phyloP scores from a whole-genome alignment of 2,113 vertebrate species.

The Podarcis cretensis region DNA sequence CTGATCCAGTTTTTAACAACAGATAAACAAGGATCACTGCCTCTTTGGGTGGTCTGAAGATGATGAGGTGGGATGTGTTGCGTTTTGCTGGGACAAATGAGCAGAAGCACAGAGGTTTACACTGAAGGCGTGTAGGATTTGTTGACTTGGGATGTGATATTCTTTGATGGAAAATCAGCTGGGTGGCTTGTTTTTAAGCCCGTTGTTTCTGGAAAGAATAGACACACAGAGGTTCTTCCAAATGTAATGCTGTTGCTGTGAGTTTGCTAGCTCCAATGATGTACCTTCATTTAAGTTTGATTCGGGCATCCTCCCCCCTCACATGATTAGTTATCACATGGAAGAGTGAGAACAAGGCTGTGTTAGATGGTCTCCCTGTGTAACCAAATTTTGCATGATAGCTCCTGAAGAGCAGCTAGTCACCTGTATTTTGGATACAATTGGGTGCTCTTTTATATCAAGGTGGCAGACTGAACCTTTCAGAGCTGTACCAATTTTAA shows the following conservation, averaged over 20 bases:
- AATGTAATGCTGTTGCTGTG: neutral
- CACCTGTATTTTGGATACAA: no score
- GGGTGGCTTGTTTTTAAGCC: neutral
- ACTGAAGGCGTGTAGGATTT: constrained; percentile 28
- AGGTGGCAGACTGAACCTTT: no score
- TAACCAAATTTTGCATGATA: no score
- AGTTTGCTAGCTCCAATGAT: neutral
- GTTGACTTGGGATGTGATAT: constrained; percentile 33
- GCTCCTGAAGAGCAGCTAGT: no score
- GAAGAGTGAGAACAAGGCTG: neutral
- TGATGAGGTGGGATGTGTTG: constrained; percentile 5
- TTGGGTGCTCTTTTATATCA: no score
- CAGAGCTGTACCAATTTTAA: no score
- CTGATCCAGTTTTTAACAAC: constrained; percentile 42
- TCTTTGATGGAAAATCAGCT: constrained; percentile 38
- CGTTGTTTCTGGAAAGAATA: neutral
- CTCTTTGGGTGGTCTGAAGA: constrained; percentile 38
- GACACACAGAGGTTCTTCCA: no score
- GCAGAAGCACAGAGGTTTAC: constrained; percentile 28
- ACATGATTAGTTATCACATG: neutral
- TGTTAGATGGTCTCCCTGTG: neutral
- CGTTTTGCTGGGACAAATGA: constrained; percentile 35
- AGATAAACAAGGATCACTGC: constrained; percentile 44
- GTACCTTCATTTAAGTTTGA: neutral
- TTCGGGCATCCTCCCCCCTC: no score